Conservation (phyloP, 2,797 vertebrate genomes). For the Cyprinodon diabolis region DNA sequence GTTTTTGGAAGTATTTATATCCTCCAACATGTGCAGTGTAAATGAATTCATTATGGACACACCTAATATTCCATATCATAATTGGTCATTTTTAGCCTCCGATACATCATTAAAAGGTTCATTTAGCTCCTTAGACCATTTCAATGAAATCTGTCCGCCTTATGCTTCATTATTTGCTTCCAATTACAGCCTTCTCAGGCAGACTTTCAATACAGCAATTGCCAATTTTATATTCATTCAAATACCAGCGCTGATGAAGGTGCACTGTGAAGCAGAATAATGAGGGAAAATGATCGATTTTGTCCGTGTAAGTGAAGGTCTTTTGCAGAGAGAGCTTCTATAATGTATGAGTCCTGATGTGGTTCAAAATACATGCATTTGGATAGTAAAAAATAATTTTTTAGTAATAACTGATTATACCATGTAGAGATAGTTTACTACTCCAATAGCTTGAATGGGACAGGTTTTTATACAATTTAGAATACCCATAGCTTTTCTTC, state of each 20-base stretch:
- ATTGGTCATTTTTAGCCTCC: background rate
- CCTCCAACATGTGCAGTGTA: slow-evolving; percentile 32
- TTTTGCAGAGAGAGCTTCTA: slow-evolving; percentile 24
- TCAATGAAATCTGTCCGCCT: slow-evolving; percentile 8
- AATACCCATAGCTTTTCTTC: slow-evolving; percentile 1
- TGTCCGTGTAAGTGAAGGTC: slow-evolving; percentile 19
- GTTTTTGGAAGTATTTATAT: background rate
- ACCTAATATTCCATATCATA: background rate
- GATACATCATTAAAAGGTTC: background rate
- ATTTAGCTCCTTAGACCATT: slow-evolving; percentile 16
- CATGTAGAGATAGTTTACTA: slow-evolving; percentile 37
- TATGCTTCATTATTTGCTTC: slow-evolving; percentile 13
- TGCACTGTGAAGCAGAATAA: slow-evolving; percentile 43
- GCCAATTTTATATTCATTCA: slow-evolving; percentile 41
- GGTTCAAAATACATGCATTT: slow-evolving; percentile 41
- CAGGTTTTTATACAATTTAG: slow-evolving; percentile 11
- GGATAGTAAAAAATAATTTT: slow-evolving; percentile 41
- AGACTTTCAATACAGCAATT: slow-evolving; percentile 26
- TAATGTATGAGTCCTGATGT: slow-evolving; percentile 38
- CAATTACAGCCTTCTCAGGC: slow-evolving; percentile 35
- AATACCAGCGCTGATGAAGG: slow-evolving; percentile 40
- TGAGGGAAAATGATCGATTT: slow-evolving; percentile 48
- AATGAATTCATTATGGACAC: slow-evolving; percentile 6
- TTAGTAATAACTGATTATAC: slow-evolving; percentile 38
- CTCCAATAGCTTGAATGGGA: slow-evolving; percentile 23